These are phyloP conservation scores for Piaya cayana DNA, from an alignment of 2,113 vertebrate species.

Conservation along the genomic window DNA sequence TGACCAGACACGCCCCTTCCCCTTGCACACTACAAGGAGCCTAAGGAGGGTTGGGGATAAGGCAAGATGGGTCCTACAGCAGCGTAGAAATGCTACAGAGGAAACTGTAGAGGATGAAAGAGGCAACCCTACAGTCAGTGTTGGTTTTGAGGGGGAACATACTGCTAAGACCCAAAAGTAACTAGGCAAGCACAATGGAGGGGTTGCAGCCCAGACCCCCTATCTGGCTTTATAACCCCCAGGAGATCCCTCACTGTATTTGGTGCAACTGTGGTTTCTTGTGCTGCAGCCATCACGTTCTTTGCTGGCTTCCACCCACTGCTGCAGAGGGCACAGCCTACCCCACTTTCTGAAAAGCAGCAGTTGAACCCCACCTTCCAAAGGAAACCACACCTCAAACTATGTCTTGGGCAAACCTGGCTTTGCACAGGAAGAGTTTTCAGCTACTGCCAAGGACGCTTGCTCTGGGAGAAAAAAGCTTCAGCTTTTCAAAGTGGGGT, in stretches of 20 bases:
- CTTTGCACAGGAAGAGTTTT: not conserved
- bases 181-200: not conserved
- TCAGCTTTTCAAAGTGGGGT: not conserved
- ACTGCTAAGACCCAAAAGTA: not conserved
- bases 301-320: not conserved
- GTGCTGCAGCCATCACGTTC: not conserved
- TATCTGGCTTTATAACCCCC: not conserved
- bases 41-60: not conserved
- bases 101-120: not conserved
- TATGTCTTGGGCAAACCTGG: accelerated
- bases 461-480: not conserved
- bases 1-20: not conserved
- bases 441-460: not conserved
- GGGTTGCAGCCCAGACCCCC: not conserved
- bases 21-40: not conserved
- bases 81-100: not conserved
- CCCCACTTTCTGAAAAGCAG: not conserved
- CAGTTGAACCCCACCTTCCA: not conserved
- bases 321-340: not conserved
- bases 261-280: not conserved
- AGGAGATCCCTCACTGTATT: not conserved
- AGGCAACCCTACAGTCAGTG: not conserved
- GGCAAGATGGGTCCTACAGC: not conserved
- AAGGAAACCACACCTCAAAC: not conserved
- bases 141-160: not conserved